Base-by-base conservation (phyloP, 2,888 invertebrate species). In the Darwinula stevensoni region DNA sequence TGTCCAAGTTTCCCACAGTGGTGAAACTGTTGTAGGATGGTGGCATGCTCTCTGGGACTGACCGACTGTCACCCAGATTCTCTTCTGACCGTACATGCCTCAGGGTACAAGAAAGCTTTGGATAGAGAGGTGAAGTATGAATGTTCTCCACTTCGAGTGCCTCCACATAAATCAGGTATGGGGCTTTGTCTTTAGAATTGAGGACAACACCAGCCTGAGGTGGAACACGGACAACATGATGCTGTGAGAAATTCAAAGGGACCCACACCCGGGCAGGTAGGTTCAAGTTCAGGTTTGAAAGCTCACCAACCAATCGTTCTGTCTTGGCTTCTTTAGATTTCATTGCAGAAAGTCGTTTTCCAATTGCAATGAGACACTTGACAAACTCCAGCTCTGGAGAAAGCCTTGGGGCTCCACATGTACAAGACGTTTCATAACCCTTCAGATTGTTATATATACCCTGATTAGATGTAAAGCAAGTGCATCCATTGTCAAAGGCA, bases 261-360 rank as follows among this genome's bases (percentile, higher is more conserved):
- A 99, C 61, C 91, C 94, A 97, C 37, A 97, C 94, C 36, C 88
- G 60, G 9, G 94, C 91, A 11, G 97, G 97, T 37, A 99, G 62
- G 59, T 97, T 94, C 41, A 91, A 63, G 57, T 97, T 97, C 36
- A 97, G 59, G 42, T 78, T 62, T 40, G 76, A 78, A 42, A 97
- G 61, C 52, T 91, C 91, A 34, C 88, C 84, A 39, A 86, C 67
- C 40, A 97, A 59, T 41, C 78, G 66, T 38, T 78, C 78, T 39
- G 76, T 88, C 54, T 88, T 75, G 40, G 76, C 69, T 51, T 94
- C 86, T 53, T 80, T 80, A 31, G 72, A 73, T 26, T 72, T 66
- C 42, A 78, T 62, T 32, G 68, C 64, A 43, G 71, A 72, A 39
- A 84, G 56, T 43, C 73, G 62, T 52, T 70, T 69, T 31, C 82